phyloP scores from a whole-genome alignment of 2,888 invertebrate species.

The Meta bourneti region DNA sequence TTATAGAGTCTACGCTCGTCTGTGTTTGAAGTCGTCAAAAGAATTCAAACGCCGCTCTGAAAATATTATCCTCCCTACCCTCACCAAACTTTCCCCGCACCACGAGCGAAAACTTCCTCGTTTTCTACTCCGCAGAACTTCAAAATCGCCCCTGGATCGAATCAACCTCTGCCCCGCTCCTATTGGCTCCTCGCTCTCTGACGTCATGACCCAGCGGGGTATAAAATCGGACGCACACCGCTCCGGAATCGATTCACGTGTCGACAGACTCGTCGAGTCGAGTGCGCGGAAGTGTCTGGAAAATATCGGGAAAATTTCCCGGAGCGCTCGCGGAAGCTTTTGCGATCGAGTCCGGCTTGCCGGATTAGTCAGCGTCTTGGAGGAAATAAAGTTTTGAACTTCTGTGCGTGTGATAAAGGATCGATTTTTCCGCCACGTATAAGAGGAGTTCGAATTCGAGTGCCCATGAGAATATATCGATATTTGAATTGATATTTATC shows the following conservation, averaged over 20 bases:
- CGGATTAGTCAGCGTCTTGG: not conserved
- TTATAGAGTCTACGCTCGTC: too few relatives aligned
- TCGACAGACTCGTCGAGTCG: conserved; percentile 21
- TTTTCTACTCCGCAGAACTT: conserved; percentile 50
- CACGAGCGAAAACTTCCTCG: conserved; percentile 46
- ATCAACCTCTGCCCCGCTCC: conserved; percentile 39
- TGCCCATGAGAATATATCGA: not conserved
- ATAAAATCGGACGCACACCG: conserved; percentile 43
- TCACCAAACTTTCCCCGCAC: conserved; percentile 34
- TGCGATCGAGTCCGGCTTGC: not conserved
- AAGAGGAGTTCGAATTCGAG: too few relatives aligned
- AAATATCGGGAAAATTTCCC: not conserved
- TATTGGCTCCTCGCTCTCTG: conserved; percentile 24
- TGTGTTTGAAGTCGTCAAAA: not conserved
- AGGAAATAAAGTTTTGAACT: not conserved
- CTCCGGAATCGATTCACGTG: conserved; percentile 58
- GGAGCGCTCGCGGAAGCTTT: not conserved
- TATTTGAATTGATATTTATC: not conserved
- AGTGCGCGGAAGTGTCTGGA: not conserved
- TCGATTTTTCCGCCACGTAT: not conserved
- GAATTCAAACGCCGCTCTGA: not conserved
- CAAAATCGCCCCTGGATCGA: conserved; percentile 70
- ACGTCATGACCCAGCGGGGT: conserved; percentile 45
- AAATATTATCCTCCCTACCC: conserved; percentile 3
- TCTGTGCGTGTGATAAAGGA: not conserved